Evolutionary conservation across 2,113 vertebrate genomes (phyloP), one percentile per base, ranked within the genome.

Genomic region (Tychaedon coryphoeus): DNA sequence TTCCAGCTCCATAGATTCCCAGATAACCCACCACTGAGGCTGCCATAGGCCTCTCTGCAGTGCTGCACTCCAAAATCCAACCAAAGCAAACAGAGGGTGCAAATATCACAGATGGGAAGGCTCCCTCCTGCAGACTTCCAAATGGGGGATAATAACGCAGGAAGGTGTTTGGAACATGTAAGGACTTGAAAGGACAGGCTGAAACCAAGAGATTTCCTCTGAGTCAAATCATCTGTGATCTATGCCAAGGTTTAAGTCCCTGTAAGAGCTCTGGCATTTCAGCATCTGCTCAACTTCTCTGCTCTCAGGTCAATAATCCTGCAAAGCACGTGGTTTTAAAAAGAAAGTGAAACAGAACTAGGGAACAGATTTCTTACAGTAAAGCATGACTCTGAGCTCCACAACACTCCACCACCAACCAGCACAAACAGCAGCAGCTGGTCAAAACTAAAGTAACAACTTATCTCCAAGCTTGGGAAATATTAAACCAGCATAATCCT

Each of bases 101-200:
- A 19, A 45, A 36, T 2, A 0, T 5, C 54, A 33, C 9, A 33
- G 58, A 69, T 11, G 60, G 48, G 43, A 87, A 66, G 5, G 38
- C 61, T 58, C 57, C 40, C 34, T 2, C 4, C 73, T 88, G 69
- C 36, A 72, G 53, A 67, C 17, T 31, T 76, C 53, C 62, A 43
- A 1, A 0, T 8, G 9, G n/a, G 51, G 57, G 60, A 48, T 7
- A 50, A 36, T 1, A 6, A 31, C 2, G 3, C 1, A 3, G 18
- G 50, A 86, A 89, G 73, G n/a, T 2, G 0, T 19, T 12, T 25
- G 72, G 82, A 75, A 83, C 86, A 8, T 5, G 38, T 9, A 36
- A 26, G 34, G 62, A 36, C 56, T 57, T 51, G 65, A 54, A 70
- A 74, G 81, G 34, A 88, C 61, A 81, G 40, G 70, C 43, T 85